phyloP scores from a whole-genome alignment of 2,113 vertebrate species.

The Colossoma macropomum region DNA sequence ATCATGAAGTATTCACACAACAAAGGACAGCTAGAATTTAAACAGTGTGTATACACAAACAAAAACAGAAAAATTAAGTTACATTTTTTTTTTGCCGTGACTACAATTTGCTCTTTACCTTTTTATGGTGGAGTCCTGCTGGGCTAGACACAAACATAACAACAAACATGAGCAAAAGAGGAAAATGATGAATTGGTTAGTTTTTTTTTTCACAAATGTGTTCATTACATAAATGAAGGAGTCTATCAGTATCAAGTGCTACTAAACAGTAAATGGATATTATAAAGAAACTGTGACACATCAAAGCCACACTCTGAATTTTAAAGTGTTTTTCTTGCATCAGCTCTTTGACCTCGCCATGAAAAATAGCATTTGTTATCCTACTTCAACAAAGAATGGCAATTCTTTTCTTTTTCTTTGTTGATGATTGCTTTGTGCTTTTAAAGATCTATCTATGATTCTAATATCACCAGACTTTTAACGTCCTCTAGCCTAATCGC shows the following conservation, averaged over 20 bases:
- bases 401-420: neutral
- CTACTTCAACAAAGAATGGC: neutral
- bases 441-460: neutral
- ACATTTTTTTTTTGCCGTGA: too few relatives aligned
- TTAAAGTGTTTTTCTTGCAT: neutral
- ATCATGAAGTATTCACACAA: too few relatives aligned
- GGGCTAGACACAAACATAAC: neutral
- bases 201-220: neutral
- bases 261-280: neutral
- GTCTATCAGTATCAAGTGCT: neutral
- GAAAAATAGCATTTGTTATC: neutral
- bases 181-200: neutral
- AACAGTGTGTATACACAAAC: too few relatives aligned
- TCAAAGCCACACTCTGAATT: neutral
- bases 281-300: neutral
- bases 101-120: neutral
- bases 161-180: neutral
- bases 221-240: neutral
- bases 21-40: too few relatives aligned
- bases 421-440: neutral
- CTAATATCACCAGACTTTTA: neutral
- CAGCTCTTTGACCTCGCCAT: neutral
- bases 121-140: neutral
- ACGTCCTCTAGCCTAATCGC: neutral
- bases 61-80: neutral